Evolutionary conservation across 2,797 vertebrate genomes (phyloP).

Genomic region (Melanotaenia trifasciata): DNA sequence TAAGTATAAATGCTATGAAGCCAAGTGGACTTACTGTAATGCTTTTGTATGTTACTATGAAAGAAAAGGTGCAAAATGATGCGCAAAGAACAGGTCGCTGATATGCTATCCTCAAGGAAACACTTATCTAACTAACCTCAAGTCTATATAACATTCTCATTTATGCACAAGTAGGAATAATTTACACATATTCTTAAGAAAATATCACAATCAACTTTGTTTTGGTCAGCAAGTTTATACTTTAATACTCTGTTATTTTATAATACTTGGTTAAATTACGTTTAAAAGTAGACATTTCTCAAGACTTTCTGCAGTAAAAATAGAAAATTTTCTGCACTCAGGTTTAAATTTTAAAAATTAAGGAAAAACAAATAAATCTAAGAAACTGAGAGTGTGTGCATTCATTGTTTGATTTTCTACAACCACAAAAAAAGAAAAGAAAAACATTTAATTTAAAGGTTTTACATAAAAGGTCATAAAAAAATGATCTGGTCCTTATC

Average conservation of each 20-base stretch:
- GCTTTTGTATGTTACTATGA: constrained; percentile 40
- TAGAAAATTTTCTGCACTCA: constrained; percentile 69
- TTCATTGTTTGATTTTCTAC: constrained; percentile 13
- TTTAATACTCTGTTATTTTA: constrained; percentile 54
- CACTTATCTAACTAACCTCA: constrained; percentile 64
- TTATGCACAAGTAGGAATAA: constrained; percentile 55
- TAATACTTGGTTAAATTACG: constrained; percentile 36
- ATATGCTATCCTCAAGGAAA: constrained; percentile 65
- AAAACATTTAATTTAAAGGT: neutral
- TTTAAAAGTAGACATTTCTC: constrained; percentile 47
- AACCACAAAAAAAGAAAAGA: constrained; percentile 7
- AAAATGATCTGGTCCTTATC: neutral
- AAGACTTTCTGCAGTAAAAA: constrained; percentile 46
- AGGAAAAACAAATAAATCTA: constrained; percentile 72
- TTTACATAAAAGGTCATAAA: neutral
- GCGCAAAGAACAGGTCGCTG: constrained; percentile 53
- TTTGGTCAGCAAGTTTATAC: constrained; percentile 54
- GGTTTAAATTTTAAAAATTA: constrained; percentile 56
- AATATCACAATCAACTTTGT: constrained; percentile 51
- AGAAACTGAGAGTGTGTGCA: constrained; percentile 41
- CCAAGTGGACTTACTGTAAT: constrained; percentile 59
- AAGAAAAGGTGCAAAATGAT: constrained; percentile 69
- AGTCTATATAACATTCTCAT: constrained; percentile 66
- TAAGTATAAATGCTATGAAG: constrained; percentile 59
- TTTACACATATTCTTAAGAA: constrained; percentile 49